Evolutionary conservation across 1,140 invertebrate species (phyloP).

Genomic region (Solenopsis invicta): DNA sequence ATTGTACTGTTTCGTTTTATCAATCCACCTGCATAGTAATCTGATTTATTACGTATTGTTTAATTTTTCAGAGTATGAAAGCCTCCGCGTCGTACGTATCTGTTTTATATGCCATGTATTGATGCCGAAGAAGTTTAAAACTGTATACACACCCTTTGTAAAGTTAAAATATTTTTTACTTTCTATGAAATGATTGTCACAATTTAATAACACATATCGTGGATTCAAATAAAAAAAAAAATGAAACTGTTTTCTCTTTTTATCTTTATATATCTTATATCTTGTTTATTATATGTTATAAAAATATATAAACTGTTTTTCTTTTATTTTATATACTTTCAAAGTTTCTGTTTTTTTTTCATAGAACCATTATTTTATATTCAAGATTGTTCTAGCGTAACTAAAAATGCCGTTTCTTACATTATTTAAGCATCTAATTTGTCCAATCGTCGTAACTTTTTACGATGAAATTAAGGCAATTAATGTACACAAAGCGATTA

Average conservation of each 20-base stretch:
- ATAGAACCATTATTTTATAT: neutral
- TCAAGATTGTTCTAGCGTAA: neutral
- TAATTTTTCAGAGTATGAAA: conserved; percentile 67
- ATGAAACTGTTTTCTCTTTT: neutral
- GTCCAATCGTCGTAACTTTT: neutral
- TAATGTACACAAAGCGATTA: neutral
- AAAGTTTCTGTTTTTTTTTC: neutral
- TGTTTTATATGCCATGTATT: conserved; percentile 65
- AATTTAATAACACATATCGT: neutral
- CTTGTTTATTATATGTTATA: too few relatives aligned
- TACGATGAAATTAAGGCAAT: neutral
- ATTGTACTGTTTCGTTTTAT: conserved; percentile 10
- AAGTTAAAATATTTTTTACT: neutral
- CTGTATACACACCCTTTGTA: neutral
- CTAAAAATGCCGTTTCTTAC: neutral
- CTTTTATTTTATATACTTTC: neutral
- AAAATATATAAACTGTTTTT: neutral
- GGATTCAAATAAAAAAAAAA: neutral
- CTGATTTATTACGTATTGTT: conserved; percentile 8
- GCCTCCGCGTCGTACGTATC: conserved; percentile 65
- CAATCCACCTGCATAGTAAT: neutral
- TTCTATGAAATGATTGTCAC: neutral
- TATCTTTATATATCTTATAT: too few relatives aligned
- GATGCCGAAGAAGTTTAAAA: neutral
- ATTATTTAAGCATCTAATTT: conserved; percentile 28